Evolutionary conservation across 1,140 invertebrate species (phyloP), one percentile per base, ranked within the genome.

Genomic region (Scaptomyza pallida): DNA sequence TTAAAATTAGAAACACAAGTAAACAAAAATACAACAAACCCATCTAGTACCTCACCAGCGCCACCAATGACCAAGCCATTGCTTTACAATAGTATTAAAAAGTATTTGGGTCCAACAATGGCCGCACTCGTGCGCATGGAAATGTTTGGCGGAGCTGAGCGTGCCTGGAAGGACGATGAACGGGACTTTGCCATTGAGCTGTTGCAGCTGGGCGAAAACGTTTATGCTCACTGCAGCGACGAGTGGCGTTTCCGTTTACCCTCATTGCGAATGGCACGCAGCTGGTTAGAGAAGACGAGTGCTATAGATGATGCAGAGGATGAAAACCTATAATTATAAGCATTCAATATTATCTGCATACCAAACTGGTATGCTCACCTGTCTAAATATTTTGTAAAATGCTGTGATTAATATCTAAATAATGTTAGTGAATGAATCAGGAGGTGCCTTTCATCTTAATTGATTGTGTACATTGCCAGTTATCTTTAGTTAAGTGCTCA

Each of bases 181-280:
- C 73, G 63, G 23, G 70, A 79, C 0, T 74, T 89, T 23, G 64
- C 81, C 3, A 63, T 63, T 12, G 90, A 91, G 30, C 16, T 91
- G 8, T 26, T 91, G 6, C 76, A 76, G 44, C 43, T 91, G 10
- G 86, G 89, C 8, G 83, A 91, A 5, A 30, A 75, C 15, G 54
- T 88, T 4, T 91, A 82, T 50, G 61, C 75, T 6, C 80, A 85
- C 13, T 79, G 89, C 16, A 78, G 64, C 21, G 85, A 91, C 26
- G 90, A 91, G 50, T 91, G 89, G 89, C 76, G 89, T 5, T 81
- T 90, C 41, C 75, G 90, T 0, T 61, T 91, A 30, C 90, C 90
- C 1, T 57, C 81, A 0, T 30, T 89, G 8, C 45, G 75, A 2
- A 45, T 74, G 21, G 70, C 79, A 1, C 73, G 73, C 10, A 41